These are phyloP conservation scores for Physella acuta DNA, from an alignment of 1,140 invertebrate genomes.

Conservation along the genomic window DNA sequence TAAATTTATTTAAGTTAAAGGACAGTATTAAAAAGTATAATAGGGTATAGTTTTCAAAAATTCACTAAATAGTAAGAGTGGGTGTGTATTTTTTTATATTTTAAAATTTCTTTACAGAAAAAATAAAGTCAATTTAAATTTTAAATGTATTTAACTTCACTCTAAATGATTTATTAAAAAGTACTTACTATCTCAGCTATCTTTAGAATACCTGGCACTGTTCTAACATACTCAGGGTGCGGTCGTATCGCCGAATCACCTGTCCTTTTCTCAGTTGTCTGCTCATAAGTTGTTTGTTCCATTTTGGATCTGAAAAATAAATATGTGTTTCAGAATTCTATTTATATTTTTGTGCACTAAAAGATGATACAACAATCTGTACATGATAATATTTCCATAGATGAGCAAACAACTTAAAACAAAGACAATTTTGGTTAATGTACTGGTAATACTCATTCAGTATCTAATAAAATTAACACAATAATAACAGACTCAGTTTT, in stretches of 20 bases:
- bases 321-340: too few species aligned
- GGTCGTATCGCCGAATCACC: slow-evolving; percentile 30
- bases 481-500: too few species aligned
- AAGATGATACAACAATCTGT: too few species aligned
- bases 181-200: slow-evolving; percentile 75
- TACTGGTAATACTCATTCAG: too few species aligned
- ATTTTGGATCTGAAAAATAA: too few species aligned
- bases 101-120: neutral
- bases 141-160: too few species aligned
- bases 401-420: too few species aligned
- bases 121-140: neutral
- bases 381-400: too few species aligned
- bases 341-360: too few species aligned
- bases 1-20: neutral
- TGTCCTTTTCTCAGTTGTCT: slow-evolving; percentile 32
- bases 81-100: neutral
- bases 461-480: too few species aligned
- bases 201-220: slow-evolving; percentile 77
- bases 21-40: neutral
- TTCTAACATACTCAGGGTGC: slow-evolving; percentile 66
- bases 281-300: slow-evolving; percentile 30
- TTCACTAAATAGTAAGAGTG: neutral
- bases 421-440: too few species aligned
- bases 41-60: neutral
- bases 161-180: too few species aligned